Base-by-base conservation (phyloP, 1,140 invertebrate species). In the Lasioglossum baleicum region DNA sequence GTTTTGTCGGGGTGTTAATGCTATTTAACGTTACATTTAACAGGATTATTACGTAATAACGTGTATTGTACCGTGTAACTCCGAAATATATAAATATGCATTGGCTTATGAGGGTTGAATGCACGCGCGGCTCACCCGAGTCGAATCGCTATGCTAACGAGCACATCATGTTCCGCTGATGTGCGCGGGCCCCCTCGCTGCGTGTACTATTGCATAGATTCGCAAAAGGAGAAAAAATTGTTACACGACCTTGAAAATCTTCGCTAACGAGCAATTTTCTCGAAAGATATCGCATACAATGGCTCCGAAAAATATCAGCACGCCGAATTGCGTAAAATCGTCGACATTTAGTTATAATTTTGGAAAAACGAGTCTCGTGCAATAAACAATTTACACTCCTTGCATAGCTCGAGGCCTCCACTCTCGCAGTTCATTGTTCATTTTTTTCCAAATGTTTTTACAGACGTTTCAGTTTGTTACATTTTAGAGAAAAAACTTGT, bases 1-100 rank as follows among this genome's bases (percentile, higher is more conserved):
- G 44, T 84, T 84, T 75, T 63, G 56, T 44, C 67, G 22, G 42
- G 56, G 35, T 53, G 83, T 60, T 86, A 86, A 84, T 81, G 83
- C 78, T 84, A 82, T 88, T 88, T 86, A 86, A 84, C 82, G 84
- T 86, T 86, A 82, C 84, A 82, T 84, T 86, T 88, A 88, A 88
- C 82, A 82, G 65, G 84, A 88, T 88, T 88, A 88, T 86, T 84
- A 86, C 74, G 78, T 86, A 84, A 83, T 86, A 86, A 85, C 81
- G 78, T 83, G 79, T 82, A 85, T 84, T 65, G 76, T 77, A 74
- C 26, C 83, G 60, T 72, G 75, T 69, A 69, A 71, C 76, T 76
- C 56, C 44, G 75, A 85, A 83, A 86, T 86, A 86, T 83, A 86
- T 86, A 86, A 86, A 86, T 86, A 86, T 83, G 85, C 81, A 83